Percentiles rank a stretch among this genome's conserved stretches.
Conservation (phyloP, 2,113 vertebrate genomes). For the Athene cunicularia region DNA sequence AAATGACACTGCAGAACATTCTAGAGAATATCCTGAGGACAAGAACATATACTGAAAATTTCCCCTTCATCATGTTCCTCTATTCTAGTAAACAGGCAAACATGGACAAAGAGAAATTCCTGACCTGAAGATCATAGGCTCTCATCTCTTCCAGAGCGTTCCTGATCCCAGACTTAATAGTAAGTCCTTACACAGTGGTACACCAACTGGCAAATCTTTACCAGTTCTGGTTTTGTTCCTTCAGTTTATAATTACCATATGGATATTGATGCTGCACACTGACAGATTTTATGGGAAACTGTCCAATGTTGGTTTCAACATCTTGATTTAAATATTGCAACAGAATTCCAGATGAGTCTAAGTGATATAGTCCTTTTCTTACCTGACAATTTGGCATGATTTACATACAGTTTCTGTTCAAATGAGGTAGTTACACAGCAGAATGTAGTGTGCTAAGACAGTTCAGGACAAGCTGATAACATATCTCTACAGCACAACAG, state of each 20-base stretch:
- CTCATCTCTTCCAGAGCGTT: background rate
- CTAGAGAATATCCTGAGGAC: background rate
- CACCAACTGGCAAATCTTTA: background rate
- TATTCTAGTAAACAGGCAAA: background rate
- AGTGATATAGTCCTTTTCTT: background rate
- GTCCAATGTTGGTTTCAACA: background rate
- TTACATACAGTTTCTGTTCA: background rate
- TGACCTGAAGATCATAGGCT: background rate
- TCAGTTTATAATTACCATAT: background rate
- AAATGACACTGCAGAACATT: background rate
- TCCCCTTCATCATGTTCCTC: background rate
- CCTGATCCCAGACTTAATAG: background rate
- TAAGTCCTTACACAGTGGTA: background rate
- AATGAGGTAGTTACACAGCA: background rate
- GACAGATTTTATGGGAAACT: background rate
- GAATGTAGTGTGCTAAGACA: background rate
- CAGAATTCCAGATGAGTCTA: background rate
- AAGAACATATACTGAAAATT: background rate
- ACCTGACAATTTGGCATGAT: background rate
- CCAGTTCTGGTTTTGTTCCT: background rate
- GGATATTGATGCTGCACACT: background rate
- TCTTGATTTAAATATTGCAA: background rate
- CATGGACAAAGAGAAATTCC: background rate
- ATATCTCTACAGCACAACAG: background rate
- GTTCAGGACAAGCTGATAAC: background rate